These are phyloP conservation scores for Sinosuthora webbiana DNA, from an alignment of 2,113 vertebrate genomes.

Conservation along the genomic window DNA sequence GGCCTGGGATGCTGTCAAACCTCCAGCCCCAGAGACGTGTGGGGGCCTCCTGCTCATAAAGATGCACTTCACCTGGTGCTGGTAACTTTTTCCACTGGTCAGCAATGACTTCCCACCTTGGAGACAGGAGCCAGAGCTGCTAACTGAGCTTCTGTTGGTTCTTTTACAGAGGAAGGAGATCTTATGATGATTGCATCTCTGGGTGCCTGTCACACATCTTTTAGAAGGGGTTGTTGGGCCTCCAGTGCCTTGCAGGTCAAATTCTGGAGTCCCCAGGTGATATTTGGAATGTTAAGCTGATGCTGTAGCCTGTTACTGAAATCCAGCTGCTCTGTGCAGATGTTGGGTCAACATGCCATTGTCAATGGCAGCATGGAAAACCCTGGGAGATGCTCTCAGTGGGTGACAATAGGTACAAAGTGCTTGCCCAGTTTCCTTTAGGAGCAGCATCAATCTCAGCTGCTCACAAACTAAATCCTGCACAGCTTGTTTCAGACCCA, in stretches of 20 bases:
- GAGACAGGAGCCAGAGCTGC: neutral
- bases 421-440: neutral
- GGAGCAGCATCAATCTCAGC: neutral
- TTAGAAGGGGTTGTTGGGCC: neutral
- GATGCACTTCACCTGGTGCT: neutral
- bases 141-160: neutral
- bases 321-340: neutral
- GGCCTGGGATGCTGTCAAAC: neutral
- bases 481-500: neutral
- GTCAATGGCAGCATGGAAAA: neutral
- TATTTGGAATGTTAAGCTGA: neutral
- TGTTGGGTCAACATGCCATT: neutral
- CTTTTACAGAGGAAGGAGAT: neutral
- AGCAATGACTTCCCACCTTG: neutral
- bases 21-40: neutral
- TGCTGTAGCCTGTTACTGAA: neutral
- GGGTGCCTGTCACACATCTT: neutral
- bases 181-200: fast-evolving
- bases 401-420: neutral
- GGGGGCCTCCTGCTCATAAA: neutral
- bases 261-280: neutral
- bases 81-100: neutral
- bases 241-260: neutral
- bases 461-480: neutral
- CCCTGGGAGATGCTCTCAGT: neutral